Conservation (phyloP, 2,888 invertebrate species). For the Zaprionus bogoriensis region DNA sequence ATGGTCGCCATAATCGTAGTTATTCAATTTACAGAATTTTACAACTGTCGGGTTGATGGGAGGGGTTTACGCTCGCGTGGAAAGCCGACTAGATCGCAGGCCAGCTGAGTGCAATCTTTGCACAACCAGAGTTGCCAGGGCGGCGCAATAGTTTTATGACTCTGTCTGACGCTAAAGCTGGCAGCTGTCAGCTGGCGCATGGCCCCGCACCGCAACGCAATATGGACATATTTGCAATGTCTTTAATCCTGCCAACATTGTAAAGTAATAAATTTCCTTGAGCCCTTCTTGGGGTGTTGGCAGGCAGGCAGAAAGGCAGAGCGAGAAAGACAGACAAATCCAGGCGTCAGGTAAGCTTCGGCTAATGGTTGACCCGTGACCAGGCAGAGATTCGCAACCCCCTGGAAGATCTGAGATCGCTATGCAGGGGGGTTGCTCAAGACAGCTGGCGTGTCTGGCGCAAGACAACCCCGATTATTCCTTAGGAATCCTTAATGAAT, state of each 20-base stretch:
- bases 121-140: slow-evolving; percentile 69
- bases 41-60: slow-evolving; percentile 19
- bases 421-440: slow-evolving; percentile 54
- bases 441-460: slow-evolving; percentile 56
- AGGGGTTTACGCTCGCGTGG: slow-evolving; percentile 48
- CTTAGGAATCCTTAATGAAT: slow-evolving; percentile 58
- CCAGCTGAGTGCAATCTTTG: slow-evolving; percentile 38
- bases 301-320: neutral
- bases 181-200: slow-evolving; percentile 67
- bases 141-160: slow-evolving; percentile 57
- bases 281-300: slow-evolving; percentile 30
- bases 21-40: slow-evolving; percentile 62
- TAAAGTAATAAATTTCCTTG: slow-evolving; percentile 51
- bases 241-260: slow-evolving; percentile 59
- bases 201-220: too few relatives aligned
- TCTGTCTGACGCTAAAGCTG: slow-evolving; percentile 38
- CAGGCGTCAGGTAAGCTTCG: slow-evolving; percentile 60
- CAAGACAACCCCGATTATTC: slow-evolving; percentile 42
- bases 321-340: slow-evolving; percentile 3
- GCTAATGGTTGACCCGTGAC: slow-evolving; percentile 65
- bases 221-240: slow-evolving; percentile 56
- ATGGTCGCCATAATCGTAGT: slow-evolving; percentile 23
- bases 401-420: slow-evolving; percentile 23
- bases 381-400: slow-evolving; percentile 52
- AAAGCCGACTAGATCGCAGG: slow-evolving; percentile 23